Evolutionary conservation across 2,113 vertebrate species (phyloP).

Genomic region (Onychorhynchus coronatus): DNA sequence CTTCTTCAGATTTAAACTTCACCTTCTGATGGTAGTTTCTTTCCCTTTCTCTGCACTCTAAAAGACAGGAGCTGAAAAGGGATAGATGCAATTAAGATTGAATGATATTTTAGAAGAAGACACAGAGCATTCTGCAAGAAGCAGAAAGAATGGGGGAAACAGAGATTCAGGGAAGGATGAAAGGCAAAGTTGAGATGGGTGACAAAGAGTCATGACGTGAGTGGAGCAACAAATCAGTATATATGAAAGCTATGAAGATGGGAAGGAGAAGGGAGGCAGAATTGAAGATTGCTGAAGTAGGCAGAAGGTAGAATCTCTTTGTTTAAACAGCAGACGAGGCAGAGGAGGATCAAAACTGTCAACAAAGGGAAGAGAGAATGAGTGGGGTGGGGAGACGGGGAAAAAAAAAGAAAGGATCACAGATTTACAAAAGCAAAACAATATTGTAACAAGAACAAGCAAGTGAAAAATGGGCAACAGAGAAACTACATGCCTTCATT

Average conservation of each 20-base stretch:
- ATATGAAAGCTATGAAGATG: neutral
- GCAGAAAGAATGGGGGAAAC: neutral
- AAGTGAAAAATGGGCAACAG: neutral
- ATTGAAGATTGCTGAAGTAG: neutral
- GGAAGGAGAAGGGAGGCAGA: neutral
- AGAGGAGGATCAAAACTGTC: neutral
- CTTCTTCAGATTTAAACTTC: neutral
- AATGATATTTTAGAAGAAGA: neutral
- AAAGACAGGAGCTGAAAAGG: neutral
- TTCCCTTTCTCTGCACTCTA: neutral
- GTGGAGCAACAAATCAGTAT: neutral
- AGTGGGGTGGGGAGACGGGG: rapidly evolving
- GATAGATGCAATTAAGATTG: neutral
- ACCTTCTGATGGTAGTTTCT: neutral
- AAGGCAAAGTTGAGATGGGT: neutral
- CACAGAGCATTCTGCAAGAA: neutral
- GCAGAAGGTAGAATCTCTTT: neutral
- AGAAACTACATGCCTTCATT: neutral
- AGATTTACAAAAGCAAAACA: neutral
- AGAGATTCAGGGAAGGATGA: neutral
- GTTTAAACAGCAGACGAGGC: neutral
- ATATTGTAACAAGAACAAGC: neutral
- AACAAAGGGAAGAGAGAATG: neutral
- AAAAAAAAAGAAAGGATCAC: rapidly evolving
- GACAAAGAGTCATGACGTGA: neutral